Conservation (phyloP, 2,797 vertebrate genomes). For the Chaenodraco wilsoni region DNA sequence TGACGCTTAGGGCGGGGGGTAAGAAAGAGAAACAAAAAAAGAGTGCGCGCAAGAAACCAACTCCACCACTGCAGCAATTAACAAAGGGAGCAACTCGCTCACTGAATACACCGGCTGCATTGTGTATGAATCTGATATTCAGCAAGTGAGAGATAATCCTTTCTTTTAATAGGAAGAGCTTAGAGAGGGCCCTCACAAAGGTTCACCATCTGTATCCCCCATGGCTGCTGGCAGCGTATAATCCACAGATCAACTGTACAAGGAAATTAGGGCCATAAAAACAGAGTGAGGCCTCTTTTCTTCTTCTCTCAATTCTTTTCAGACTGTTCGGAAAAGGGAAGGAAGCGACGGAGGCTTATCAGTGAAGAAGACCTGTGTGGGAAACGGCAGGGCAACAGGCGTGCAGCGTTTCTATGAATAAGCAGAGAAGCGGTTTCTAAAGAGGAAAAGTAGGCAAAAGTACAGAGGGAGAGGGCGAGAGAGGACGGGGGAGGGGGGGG, state of each 20-base stretch:
- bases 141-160: slow-evolving; percentile 83
- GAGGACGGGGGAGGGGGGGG: not conserved
- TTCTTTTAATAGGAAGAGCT: slow-evolving; percentile 82
- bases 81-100: slow-evolving; percentile 73
- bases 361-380: slow-evolving; percentile 62
- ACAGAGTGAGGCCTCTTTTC: slow-evolving; percentile 67
- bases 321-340: slow-evolving; percentile 55
- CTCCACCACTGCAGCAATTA: slow-evolving; percentile 65
- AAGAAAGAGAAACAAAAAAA: slow-evolving; percentile 27
- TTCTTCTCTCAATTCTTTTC: slow-evolving; percentile 65
- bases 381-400: slow-evolving; percentile 64
- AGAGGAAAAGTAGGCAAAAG: slow-evolving; percentile 58
- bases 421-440: slow-evolving; percentile 43
- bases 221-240: slow-evolving; percentile 72
- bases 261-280: slow-evolving; percentile 81
- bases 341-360: slow-evolving; percentile 68
- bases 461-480: slow-evolving; percentile 37
- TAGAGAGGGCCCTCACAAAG: slow-evolving; percentile 78
- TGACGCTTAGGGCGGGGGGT: not conserved
- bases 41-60: slow-evolving; percentile 8
- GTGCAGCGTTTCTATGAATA: slow-evolving; percentile 58
- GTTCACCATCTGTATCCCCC: slow-evolving; percentile 80
- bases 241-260: slow-evolving; percentile 81
- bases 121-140: slow-evolving; percentile 80
- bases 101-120: slow-evolving; percentile 67